Evolutionary conservation across 1,140 invertebrate species (phyloP), one percentile per base, ranked within the genome.

Genomic region (Spodoptera frugiperda): DNA sequence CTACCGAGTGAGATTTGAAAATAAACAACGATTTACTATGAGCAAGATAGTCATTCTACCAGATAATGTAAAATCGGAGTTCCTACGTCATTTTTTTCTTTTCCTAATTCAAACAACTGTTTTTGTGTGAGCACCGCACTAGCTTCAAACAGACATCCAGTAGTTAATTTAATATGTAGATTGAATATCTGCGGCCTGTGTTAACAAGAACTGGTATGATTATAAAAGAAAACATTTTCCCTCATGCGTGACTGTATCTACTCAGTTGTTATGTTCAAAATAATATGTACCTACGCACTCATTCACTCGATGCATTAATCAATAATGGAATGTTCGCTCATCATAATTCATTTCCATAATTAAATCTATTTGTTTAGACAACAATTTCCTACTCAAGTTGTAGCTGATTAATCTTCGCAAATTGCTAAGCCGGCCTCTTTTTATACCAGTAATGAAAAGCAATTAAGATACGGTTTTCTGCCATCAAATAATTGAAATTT

Each of bases 401-500:
- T 65, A n/a, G 17, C 72, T 75, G 72, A 75, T 75, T 75, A 75
- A 75, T 63, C 72, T 75, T 75, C 30, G 30, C 30, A 65, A 75
- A 75, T 75, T 75, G 72, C 48, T 53, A 75, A 65, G 59, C 57
- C 78, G 78, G 55, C 63, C 68, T 79, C 71, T 80, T 82, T 80
- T 76, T 63, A 81, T 81, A 79, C 81, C 74, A 77, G 82, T 80
- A 87, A 91, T 87, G 84, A 89, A 92, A 91, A 90, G 84, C 85
- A 91, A 91, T 89, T 91, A 89, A 88, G 86, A 90, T 87, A 88
- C 85, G 83, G 82, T 89, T 88, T 86, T 87, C 81, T 86, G 83
- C 83, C 82, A 88, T 87, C 84, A 87, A 87, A 89, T 91, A 91
- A 92, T 90, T 92, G 85, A 91, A 90, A 91, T 88, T 90, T 87